Evolutionary conservation across 2,113 vertebrate species (phyloP).

Genomic region (Oxygymnocypris stewartii): DNA sequence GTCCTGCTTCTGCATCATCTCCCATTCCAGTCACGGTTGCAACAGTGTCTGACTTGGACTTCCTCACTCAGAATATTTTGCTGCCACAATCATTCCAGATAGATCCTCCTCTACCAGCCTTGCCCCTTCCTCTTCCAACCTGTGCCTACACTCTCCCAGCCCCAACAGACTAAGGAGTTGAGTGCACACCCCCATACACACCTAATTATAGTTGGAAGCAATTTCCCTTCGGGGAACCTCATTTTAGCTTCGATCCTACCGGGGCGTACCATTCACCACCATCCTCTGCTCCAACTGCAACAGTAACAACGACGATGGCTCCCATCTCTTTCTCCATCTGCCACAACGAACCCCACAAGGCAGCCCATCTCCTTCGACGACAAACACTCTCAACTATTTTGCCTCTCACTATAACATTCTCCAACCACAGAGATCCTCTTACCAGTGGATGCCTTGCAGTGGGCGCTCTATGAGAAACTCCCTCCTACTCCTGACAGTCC

Average conservation of each 20-base stretch:
- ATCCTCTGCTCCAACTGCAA: constrained; percentile 67
- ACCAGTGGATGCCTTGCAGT: constrained; percentile 78
- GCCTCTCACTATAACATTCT: constrained; percentile 67
- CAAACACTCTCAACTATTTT: constrained; percentile 72
- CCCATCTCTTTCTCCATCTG: constrained; percentile 66
- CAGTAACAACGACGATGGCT: constrained; percentile 71
- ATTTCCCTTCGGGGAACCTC: constrained; percentile 81
- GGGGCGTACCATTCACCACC: constrained; percentile 74
- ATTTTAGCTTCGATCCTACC: constrained; percentile 75
- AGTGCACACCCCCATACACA: constrained; percentile 85
- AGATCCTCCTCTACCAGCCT: constrained; percentile 68
- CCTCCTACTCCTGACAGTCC: constrained; percentile 93
- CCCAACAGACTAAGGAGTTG: constrained; percentile 77
- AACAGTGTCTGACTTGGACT: constrained; percentile 80
- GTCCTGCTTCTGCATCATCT: constrained; percentile 69
- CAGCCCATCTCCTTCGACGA: constrained; percentile 67
- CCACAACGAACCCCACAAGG: constrained; percentile 67
- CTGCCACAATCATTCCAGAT: constrained; percentile 79
- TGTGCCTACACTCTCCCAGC: constrained; percentile 65
- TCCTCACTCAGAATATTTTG: constrained; percentile 81
- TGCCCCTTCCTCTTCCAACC: constrained; percentile 75
- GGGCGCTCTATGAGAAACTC: constrained; percentile 87
- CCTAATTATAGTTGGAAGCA: constrained; percentile 71
- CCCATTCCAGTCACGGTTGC: constrained; percentile 78
- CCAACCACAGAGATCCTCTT: constrained; percentile 80